Percentiles rank a stretch among this genome's conserved stretches.
These are phyloP conservation scores for Drosophila navojoa DNA, from an alignment of 1,140 invertebrate species.

Conservation along the genomic window DNA sequence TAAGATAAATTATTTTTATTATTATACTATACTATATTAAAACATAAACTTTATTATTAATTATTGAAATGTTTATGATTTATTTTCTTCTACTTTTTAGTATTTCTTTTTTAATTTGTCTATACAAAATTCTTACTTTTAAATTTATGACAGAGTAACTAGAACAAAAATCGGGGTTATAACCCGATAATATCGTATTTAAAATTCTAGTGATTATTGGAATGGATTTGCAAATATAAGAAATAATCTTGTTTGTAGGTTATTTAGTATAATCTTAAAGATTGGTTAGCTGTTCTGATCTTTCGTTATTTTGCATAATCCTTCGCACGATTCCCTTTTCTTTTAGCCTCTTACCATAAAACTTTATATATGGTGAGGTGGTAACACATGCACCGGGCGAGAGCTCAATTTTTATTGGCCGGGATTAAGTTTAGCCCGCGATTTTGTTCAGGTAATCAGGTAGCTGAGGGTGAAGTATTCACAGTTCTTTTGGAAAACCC, in stretches of 20 bases:
- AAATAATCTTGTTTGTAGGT: background rate
- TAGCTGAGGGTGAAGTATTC: constrained; percentile 58
- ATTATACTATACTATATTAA: too few species aligned
- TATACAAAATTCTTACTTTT: too few species aligned
- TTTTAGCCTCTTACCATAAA: constrained; percentile 13
- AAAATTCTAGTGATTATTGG: too few species aligned
- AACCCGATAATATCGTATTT: too few species aligned
- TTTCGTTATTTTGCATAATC: constrained; percentile 50
- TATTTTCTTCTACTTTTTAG: too few species aligned
- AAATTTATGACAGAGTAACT: background rate
- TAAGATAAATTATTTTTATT: too few species aligned
- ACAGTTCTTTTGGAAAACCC: constrained; percentile 70
- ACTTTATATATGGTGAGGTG: constrained; percentile 11
- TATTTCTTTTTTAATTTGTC: too few species aligned
- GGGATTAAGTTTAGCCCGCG: constrained; percentile 53
- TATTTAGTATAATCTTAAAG: background rate
- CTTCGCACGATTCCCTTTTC: constrained; percentile 20
- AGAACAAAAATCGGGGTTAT: too few species aligned
- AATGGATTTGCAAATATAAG: background rate
- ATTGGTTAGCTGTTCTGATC: constrained; percentile 7
- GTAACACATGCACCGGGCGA: constrained; percentile 11
- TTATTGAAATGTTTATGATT: too few species aligned
- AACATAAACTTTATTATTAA: too few species aligned
- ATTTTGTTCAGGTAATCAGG: constrained; percentile 25
- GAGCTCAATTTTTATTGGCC: constrained; percentile 52